These are phyloP conservation scores for Trypoxylon attenuatum DNA, from an alignment of 2,888 invertebrate genomes.

Conservation along the genomic window DNA sequence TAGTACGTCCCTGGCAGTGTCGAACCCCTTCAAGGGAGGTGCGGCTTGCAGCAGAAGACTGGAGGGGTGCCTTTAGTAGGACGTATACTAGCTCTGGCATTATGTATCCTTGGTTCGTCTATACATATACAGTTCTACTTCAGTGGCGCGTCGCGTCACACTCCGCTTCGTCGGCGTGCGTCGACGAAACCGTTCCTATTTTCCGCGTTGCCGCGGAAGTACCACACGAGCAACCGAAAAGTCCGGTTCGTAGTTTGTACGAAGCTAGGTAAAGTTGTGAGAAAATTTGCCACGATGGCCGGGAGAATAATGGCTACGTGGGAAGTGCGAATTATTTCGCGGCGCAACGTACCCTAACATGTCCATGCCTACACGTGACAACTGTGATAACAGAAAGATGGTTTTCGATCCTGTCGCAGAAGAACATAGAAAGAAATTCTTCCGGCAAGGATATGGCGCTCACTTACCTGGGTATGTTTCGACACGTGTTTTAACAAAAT, in stretches of 20 bases:
- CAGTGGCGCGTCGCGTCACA: constrained; percentile 50
- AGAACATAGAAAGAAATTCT: constrained; percentile 79
- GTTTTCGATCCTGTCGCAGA: constrained; percentile 80
- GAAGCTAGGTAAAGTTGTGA: too few relatives aligned
- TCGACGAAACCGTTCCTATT: background rate
- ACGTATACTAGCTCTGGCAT: constrained; percentile 51
- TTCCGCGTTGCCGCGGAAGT: too few relatives aligned
- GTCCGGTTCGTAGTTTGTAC: too few relatives aligned
- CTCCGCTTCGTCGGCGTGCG: background rate
- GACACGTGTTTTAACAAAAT: too few relatives aligned
- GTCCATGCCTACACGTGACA: constrained; percentile 3
- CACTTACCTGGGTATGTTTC: constrained; percentile 84
- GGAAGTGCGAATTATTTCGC: constrained; percentile 8
- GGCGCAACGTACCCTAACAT: constrained; percentile 9
- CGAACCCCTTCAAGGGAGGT: constrained; percentile 32
- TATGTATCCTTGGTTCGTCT: constrained; percentile 59
- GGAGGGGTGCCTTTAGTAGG: constrained; percentile 57
- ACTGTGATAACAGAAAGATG: constrained; percentile 58
- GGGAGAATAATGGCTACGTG: too few relatives aligned
- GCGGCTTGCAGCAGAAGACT: constrained; percentile 22
- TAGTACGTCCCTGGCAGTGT: constrained; percentile 8
- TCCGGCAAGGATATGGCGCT: constrained; percentile 78
- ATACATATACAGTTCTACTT: constrained; percentile 66
- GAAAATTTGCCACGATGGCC: too few relatives aligned
- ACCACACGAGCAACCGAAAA: too few relatives aligned